Evolutionary conservation across 2,888 invertebrate species (phyloP).

Genomic region (Pherbina coryleti): DNA sequence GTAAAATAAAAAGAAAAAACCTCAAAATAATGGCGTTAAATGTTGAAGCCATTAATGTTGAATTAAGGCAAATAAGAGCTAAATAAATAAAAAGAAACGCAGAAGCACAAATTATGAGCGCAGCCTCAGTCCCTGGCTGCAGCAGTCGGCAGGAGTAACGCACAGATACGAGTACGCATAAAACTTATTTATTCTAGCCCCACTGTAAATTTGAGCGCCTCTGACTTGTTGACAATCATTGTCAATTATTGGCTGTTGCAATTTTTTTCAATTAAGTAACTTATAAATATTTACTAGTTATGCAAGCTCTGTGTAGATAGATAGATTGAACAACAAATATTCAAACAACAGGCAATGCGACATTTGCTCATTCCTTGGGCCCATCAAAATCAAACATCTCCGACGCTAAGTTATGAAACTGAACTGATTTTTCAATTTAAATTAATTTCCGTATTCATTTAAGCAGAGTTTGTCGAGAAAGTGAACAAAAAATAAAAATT

Average conservation of each 20-base stretch:
- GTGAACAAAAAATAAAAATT: too few relatives aligned
- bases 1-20: not conserved
- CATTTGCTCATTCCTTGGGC: not conserved
- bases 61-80: too few relatives aligned
- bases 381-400: not conserved
- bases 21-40: not conserved
- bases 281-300: too few relatives aligned
- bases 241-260: slow-evolving; percentile 25
- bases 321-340: too few relatives aligned
- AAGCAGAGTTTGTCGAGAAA: too few relatives aligned
- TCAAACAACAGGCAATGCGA: not conserved
- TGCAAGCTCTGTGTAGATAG: too few relatives aligned
- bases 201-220: not conserved
- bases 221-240: slow-evolving; percentile 8
- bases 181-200: not conserved
- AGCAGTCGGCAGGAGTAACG: not conserved
- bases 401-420: not conserved
- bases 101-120: too few relatives aligned
- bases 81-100: too few relatives aligned
- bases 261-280: slow-evolving; percentile 24
- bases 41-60: too few relatives aligned
- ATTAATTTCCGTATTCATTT: not conserved
- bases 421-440: not conserved
- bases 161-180: not conserved
- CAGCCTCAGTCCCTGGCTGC: too few relatives aligned